These are phyloP conservation scores for Rhinolophus ferrumequinum DNA, from an alignment of 2,113 vertebrate species.

Conservation along the genomic window DNA sequence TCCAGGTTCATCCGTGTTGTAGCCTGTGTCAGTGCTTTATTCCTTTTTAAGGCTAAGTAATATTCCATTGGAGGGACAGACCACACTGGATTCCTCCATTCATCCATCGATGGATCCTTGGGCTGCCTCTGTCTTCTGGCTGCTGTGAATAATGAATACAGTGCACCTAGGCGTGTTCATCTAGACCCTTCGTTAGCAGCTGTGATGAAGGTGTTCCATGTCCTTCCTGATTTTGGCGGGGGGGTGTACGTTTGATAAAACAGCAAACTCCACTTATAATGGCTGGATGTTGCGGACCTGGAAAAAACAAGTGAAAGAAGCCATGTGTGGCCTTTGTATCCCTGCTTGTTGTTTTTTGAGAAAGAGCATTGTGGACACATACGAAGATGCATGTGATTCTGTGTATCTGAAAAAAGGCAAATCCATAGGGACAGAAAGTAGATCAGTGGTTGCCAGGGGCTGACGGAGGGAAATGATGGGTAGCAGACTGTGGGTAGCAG, in stretches of 20 bases:
- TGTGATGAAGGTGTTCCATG: background rate
- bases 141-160: too few species aligned
- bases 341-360: background rate
- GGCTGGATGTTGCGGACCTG: too few species aligned
- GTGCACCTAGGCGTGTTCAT: background rate
- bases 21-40: background rate
- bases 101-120: background rate
- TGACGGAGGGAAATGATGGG: accelerated
- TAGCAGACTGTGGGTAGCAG: accelerated
- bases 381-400: too few species aligned
- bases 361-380: background rate
- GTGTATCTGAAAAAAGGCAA: background rate
- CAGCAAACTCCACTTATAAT: background rate
- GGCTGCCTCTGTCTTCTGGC: background rate
- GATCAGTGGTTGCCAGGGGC: background rate
- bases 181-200: too few species aligned
- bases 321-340: background rate
- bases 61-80: accelerated
- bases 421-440: background rate
- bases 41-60: background rate
- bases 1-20: too few species aligned
- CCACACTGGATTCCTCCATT: too few species aligned
- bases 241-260: background rate
- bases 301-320: background rate
- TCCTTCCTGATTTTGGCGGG: background rate